A percentile compares a stretch with the other conserved stretches of the same genome.
phyloP scores from a whole-genome alignment of 2,797 vertebrate species.

The Geotrypetes seraphini region DNA sequence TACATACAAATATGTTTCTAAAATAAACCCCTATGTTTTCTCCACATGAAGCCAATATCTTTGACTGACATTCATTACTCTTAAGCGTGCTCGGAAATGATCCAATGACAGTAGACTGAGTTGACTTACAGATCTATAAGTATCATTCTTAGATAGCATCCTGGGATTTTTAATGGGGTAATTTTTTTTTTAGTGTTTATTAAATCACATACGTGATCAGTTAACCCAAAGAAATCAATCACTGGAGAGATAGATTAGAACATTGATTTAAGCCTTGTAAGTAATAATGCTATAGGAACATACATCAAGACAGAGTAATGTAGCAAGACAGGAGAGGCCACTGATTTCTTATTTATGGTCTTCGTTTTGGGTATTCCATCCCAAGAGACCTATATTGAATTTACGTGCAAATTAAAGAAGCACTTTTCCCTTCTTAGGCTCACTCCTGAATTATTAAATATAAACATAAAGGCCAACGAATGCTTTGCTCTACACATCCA shows the following conservation, averaged over 20 bases:
- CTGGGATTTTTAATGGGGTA: constrained; percentile 22
- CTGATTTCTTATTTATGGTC: constrained; percentile 70
- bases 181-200: constrained; percentile 45
- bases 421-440: constrained; percentile 9
- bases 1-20: too few relatives aligned
- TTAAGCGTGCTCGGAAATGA: too few relatives aligned
- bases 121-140: too few relatives aligned
- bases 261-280: constrained; percentile 64
- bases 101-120: too few relatives aligned
- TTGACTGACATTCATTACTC: too few relatives aligned
- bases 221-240: constrained; percentile 64
- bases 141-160: constrained; percentile 3
- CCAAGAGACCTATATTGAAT: constrained; percentile 18
- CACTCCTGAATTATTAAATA: constrained; percentile 26
- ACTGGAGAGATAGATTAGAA: constrained; percentile 48
- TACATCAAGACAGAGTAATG: constrained; percentile 61
- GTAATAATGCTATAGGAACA: constrained; percentile 63
- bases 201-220: constrained; percentile 42
- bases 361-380: constrained; percentile 53
- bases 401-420: constrained; percentile 29
- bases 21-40: too few relatives aligned
- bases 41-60: too few relatives aligned
- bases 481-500: constrained; percentile 12
- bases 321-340: constrained; percentile 55
- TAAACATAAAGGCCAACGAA: constrained; percentile 19